A percentile compares a stretch with the other conserved stretches of the same genome.
Conservation (phyloP, 2,888 invertebrate genomes). For the Apocheima hispidaria region DNA sequence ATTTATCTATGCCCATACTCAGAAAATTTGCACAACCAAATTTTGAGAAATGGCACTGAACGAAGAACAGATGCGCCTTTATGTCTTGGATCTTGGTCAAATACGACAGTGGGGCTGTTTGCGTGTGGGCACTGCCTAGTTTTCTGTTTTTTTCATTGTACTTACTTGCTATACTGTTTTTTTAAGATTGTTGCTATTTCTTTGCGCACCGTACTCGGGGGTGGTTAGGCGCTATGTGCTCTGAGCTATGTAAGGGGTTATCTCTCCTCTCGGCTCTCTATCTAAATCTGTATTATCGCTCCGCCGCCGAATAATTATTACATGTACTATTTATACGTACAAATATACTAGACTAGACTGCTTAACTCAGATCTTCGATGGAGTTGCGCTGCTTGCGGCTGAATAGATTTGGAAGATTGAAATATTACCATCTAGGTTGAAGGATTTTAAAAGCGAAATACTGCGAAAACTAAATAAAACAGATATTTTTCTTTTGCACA, state of each 20-base stretch:
- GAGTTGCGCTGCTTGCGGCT: slow-evolving; percentile 21
- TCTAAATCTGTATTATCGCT: slow-evolving; percentile 85
- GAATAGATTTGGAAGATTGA: slow-evolving; percentile 18
- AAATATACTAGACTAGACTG: slow-evolving; percentile 29
- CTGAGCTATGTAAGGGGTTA: slow-evolving; percentile 85
- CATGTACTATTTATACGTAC: slow-evolving; percentile 58
- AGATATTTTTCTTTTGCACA: background rate
- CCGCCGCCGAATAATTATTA: slow-evolving; percentile 83
- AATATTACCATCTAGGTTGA: slow-evolving; percentile 15
- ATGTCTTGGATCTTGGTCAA: too few relatives aligned
- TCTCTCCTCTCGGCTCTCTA: slow-evolving; percentile 77
- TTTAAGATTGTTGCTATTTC: slow-evolving; percentile 18
- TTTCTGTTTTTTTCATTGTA: too few relatives aligned
- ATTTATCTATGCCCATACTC: too few relatives aligned
- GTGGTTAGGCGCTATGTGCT: slow-evolving; percentile 79
- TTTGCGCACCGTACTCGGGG: slow-evolving; percentile 63
- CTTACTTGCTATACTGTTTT: too few relatives aligned
- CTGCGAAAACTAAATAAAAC: background rate
- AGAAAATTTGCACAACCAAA: too few relatives aligned
- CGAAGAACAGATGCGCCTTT: too few relatives aligned
- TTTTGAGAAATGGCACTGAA: too few relatives aligned
- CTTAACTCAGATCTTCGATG: slow-evolving; percentile 17
- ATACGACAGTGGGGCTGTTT: too few relatives aligned
- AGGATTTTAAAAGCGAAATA: slow-evolving; percentile 29
- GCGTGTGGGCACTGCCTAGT: too few relatives aligned